These are phyloP conservation scores for Trachops cirrhosus DNA, from an alignment of 2,797 vertebrate genomes.

Conservation along the genomic window DNA sequence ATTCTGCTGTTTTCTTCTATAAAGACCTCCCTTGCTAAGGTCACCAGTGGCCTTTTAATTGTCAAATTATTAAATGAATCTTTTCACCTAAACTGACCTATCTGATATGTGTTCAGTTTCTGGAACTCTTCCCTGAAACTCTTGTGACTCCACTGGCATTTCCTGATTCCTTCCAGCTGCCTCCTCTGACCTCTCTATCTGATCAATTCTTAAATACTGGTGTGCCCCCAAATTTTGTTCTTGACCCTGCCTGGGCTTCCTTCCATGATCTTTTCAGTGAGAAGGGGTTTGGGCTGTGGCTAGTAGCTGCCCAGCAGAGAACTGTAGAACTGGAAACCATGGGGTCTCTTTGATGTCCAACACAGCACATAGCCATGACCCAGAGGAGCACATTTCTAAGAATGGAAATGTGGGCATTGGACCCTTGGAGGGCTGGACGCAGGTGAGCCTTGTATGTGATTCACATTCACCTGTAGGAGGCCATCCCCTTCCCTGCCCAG, in stretches of 20 bases:
- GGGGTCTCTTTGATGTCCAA: not conserved
- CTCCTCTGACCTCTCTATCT: not conserved
- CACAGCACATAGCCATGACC: not conserved
- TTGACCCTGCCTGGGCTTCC: not conserved
- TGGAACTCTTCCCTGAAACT: not conserved
- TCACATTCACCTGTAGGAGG: not conserved
- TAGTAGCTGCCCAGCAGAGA: not conserved
- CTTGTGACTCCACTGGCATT: not conserved
- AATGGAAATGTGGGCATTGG: not conserved
- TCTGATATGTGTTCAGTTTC: not conserved
- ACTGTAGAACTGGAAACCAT: not conserved
- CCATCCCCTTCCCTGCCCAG: not conserved
- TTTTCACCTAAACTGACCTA: not conserved
- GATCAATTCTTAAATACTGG: not conserved
- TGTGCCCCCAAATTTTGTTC: not conserved
- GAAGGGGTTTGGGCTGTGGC: not conserved
- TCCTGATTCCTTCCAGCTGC: not conserved
- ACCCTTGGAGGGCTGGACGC: not conserved
- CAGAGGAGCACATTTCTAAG: slow-evolving; percentile 1
- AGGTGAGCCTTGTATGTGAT: not conserved
- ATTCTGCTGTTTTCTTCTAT: not conserved
- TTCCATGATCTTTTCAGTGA: not conserved
- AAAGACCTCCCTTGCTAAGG: not conserved
- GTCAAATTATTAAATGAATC: not conserved
- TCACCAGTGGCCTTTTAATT: not conserved